Base-by-base conservation (phyloP, 2,888 invertebrate species). In the Agrotis ipsilon region DNA sequence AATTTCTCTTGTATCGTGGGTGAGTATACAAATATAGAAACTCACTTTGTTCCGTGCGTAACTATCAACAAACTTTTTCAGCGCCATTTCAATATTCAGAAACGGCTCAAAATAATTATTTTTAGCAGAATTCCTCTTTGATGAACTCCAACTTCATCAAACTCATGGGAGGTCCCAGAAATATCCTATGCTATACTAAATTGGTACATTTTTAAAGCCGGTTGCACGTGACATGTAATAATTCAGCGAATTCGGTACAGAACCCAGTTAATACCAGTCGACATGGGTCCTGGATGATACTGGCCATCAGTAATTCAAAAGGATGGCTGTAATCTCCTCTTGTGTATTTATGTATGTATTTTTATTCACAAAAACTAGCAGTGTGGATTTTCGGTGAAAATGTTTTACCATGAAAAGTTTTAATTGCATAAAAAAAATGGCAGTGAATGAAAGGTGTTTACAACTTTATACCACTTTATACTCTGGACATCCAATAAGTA, bases 141-240 rank as follows among this genome's bases (percentile, higher is more conserved):
- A 32, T 27, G 7, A 45, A 57, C 32, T 2, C 6, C 0, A 0
- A 16, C 46, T 43, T 46, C 14, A 0, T 55, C 6, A 49, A 57
- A 74, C 19, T 45, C 27, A 24, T 9, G 14, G 3, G 24, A 49
- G 18, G 21, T 59, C 32, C 24, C 11, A n/a, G 6, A 19, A 48
- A 55, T 19, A 68, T 68, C 18, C 68, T 58, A 72, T 58, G 45
- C 58, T 24, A 52, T 45, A 67, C 58, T 60, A 72, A 85, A 80
- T 74, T 67, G 78, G 65, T 69, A 75, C 49, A 83, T 78, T 81
- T 83, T 83, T 83, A 75, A 81, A 58, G 45, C 60, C 62, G 58
- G 68, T 64, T 83, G 83, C 74, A 76, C 67, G 75, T 75, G 83
- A 83, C 83, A 32, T 45, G 80, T 75, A 75, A 83, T 83, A 85